A percentile compares a stretch with the other conserved stretches of the same genome.
Evolutionary conservation across 1,140 invertebrate species (phyloP).

Genomic region (Protaetia brevitarsis): DNA sequence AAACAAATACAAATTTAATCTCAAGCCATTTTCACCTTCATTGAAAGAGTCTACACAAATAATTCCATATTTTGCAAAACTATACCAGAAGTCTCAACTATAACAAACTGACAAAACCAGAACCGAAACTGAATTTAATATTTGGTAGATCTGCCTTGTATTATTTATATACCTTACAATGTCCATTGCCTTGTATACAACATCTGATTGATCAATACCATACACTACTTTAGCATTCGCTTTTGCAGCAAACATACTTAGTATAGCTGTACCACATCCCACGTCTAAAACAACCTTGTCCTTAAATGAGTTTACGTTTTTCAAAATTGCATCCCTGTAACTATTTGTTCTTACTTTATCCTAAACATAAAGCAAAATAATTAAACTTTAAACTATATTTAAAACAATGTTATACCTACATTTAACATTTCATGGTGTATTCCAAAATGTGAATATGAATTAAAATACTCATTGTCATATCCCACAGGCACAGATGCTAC

Average conservation of each 20-base stretch:
- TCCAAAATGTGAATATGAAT: slow-evolving; percentile 94
- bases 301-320: slow-evolving; percentile 67
- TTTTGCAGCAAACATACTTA: slow-evolving; percentile 94
- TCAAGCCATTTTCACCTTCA: too few species aligned
- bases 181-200: slow-evolving; percentile 78
- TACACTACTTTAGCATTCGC: slow-evolving; percentile 89
- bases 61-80: too few species aligned
- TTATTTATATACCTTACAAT: slow-evolving; percentile 57
- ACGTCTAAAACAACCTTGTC: slow-evolving; percentile 89
- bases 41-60: too few species aligned
- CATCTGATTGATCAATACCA: slow-evolving; percentile 88
- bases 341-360: slow-evolving; percentile 90
- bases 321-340: slow-evolving; percentile 89
- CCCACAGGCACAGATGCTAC: slow-evolving; percentile 52
- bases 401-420: slow-evolving; percentile 50
- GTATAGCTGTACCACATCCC: slow-evolving; percentile 90
- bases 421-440: slow-evolving; percentile 96
- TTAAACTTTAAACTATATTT: slow-evolving; percentile 9
- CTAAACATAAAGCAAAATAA: slow-evolving; percentile 47
- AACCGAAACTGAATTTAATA: not conserved
- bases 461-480: slow-evolving; percentile 82
- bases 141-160: not conserved
- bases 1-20: too few species aligned
- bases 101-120: slow-evolving; percentile 35
- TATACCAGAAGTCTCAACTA: not conserved